Evolutionary conservation across 2,113 vertebrate genomes (phyloP), one percentile per base, ranked within the genome.

Genomic region (Eretmochelys imbricata): DNA sequence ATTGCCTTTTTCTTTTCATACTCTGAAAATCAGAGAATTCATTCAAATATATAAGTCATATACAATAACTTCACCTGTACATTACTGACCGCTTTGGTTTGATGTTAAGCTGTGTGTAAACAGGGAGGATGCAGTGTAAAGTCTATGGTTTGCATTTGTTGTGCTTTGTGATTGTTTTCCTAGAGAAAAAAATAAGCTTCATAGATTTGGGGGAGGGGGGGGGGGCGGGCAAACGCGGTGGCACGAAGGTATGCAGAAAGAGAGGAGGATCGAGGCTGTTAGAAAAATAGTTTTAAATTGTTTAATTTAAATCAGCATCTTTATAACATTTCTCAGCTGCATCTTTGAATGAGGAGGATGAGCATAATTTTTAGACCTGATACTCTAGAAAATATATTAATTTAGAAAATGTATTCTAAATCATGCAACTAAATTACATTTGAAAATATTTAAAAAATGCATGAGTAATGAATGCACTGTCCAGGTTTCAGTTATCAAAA

Each of bases 1-100:
- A 97, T 97, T 65, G 97, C 92, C 55, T 98, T 98, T 83, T 98
- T 99, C 98, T 99, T 99, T 96, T 99, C 99, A 27, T 99, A 99
- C 48, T 99, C 99, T 99, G 95, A 78, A 89, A 97, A 93, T 87
- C 90, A 95, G 72, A 88, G n/a, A 12, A 69, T 51, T 55, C 27
- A 62, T 27, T 57, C 55, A 57, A 76, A 76, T 78, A 35, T 25
- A 91, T 50, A 95, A 3, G 27, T 31, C 54, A 46, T 87, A 94
- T 2, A 92, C 59, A 90, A 82, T 48, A 87, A 24, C 13, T 82
- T 3, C 51, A 84, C 1, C 76, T 11, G 80, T 22, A 91, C 5
- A 80, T 17, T 53, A 14, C 20, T 81, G 81, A 78, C 3, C 4
- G 51, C 59, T 53, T 90, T 85, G 59, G n/a, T 76, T 93, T 78